Percentiles rank a stretch among this genome's conserved stretches.
Conservation (phyloP, 2,888 invertebrate genomes). For the Drosophila nr. perissopoda region DNA sequence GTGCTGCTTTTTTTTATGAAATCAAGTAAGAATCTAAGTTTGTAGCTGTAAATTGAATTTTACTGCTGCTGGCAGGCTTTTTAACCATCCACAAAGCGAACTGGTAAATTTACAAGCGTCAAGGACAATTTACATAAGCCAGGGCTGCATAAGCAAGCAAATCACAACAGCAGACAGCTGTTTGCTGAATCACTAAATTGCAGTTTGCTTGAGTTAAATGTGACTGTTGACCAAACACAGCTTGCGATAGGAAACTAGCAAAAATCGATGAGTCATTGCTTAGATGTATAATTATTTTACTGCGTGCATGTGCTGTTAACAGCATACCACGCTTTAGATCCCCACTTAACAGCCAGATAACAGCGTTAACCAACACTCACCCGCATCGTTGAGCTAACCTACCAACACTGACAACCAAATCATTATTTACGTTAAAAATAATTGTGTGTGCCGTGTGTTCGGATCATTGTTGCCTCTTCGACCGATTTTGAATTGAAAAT, state of each 20-base stretch:
- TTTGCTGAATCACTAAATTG: not conserved
- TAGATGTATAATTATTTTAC: not conserved
- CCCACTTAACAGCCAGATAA: constrained; percentile 12
- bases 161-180: constrained; percentile 8
- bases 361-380: constrained; percentile 32
- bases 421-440: constrained; percentile 62
- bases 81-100: no score
- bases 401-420: constrained; percentile 44
- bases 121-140: not conserved
- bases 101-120: no score
- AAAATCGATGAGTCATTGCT: not conserved
- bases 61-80: not conserved
- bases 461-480: constrained; percentile 30
- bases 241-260: not conserved
- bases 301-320: not conserved
- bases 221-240: not conserved
- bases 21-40: not conserved
- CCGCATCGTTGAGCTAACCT: constrained; percentile 7
- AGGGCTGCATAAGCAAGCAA: not conserved
- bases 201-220: not conserved
- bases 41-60: not conserved
- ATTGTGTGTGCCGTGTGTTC: constrained; percentile 44
- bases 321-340: constrained; percentile 5
- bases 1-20: no score
- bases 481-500: constrained; percentile 40